These are phyloP conservation scores for Brachionus angularis DNA, from an alignment of 1,140 invertebrate genomes.

Conservation along the genomic window DNA sequence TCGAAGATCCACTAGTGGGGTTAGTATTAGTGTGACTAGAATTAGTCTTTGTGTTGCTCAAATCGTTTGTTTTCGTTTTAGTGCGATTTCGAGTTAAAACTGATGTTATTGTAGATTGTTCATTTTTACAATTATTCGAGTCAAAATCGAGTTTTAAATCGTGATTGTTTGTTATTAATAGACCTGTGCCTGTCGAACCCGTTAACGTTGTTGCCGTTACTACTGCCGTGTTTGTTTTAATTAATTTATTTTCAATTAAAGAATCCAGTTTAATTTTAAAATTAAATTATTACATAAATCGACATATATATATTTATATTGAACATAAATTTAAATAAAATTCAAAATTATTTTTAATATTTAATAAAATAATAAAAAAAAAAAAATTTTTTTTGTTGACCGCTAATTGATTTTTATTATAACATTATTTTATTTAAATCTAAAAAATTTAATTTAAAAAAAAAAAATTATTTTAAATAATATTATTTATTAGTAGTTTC, in stretches of 20 bases:
- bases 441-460: no score
- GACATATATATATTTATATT: background rate
- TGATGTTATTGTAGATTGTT: background rate
- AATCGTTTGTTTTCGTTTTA: background rate
- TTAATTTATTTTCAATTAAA: constrained; percentile 8
- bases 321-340: background rate
- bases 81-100: background rate
- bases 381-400: no score
- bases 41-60: background rate
- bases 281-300: background rate
- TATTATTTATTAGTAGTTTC: no score
- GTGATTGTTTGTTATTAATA: background rate
- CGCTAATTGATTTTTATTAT: no score
- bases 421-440: no score
- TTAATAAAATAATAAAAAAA: no score
- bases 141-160: background rate
- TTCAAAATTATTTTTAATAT: no score
- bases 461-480: no score
- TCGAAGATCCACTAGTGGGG: background rate
- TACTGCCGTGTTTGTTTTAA: constrained; percentile 6
- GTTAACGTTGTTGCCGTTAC: background rate
- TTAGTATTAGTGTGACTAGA: background rate
- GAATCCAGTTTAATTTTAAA: constrained; percentile 26
- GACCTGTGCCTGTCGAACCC: background rate
- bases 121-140: background rate